Conservation (phyloP, 2,888 invertebrate genomes). For the Neuroscelio doddi region DNA sequence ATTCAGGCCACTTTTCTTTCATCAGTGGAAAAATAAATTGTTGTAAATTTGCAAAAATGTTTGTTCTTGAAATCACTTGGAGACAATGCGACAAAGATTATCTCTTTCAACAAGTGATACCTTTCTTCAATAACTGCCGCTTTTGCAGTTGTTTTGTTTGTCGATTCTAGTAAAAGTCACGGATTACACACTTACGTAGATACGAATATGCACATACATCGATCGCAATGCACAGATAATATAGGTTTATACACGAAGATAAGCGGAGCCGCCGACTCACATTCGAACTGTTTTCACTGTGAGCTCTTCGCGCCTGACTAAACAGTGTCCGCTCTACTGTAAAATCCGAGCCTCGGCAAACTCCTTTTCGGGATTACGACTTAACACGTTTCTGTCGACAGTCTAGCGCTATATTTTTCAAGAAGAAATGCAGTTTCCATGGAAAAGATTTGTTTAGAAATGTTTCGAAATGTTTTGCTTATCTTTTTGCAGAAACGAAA, state of each 20-base stretch:
- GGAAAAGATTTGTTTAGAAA: too few relatives aligned
- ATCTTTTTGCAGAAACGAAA: too few relatives aligned
- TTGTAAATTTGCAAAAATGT: too few relatives aligned
- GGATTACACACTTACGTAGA: conserved; percentile 26
- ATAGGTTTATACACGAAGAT: not conserved
- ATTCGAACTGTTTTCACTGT: not conserved
- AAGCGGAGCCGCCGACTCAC: conserved; percentile 4
- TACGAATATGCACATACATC: conserved; percentile 35
- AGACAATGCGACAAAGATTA: too few relatives aligned
- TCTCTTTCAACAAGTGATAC: too few relatives aligned
- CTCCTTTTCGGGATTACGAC: not conserved
- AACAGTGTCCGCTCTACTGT: conserved; percentile 21
- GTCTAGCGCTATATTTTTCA: not conserved
- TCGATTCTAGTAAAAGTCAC: conserved; percentile 5
- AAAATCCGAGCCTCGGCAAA: not conserved
- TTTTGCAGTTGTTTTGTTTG: conserved; percentile 9
- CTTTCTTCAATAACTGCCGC: not conserved
- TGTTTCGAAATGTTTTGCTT: too few relatives aligned
- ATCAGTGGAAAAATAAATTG: too few relatives aligned
- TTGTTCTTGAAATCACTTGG: too few relatives aligned
- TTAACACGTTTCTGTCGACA: conserved; percentile 8
- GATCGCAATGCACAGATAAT: conserved; percentile 33
- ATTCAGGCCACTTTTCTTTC: too few relatives aligned
- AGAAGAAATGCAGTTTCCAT: not conserved
- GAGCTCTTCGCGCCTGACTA: conserved; percentile 22